phyloP scores from a whole-genome alignment of 2,113 vertebrate genomes.

The Ptyas mucosa region DNA sequence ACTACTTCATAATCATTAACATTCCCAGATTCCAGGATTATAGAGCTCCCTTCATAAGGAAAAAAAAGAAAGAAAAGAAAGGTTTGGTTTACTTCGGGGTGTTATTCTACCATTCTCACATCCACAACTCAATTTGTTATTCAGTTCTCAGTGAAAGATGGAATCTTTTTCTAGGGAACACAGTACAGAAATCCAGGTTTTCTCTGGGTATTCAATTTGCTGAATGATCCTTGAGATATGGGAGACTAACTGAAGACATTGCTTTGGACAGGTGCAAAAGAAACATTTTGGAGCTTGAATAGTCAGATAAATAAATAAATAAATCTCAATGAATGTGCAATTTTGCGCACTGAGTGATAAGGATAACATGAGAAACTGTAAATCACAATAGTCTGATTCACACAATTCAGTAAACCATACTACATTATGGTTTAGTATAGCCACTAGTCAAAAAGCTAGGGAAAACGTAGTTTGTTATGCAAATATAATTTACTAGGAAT shows the following conservation, averaged over 20 bases:
- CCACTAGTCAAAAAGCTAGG: neutral
- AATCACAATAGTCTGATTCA: neutral
- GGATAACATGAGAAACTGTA: neutral
- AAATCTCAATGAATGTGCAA: neutral
- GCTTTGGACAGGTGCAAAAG: too few species aligned
- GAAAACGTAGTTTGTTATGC: neutral
- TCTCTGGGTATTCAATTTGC: neutral
- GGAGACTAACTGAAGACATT: too few species aligned
- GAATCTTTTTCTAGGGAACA: neutral
- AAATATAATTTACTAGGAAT: neutral
- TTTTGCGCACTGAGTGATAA: neutral
- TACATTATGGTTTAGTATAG: neutral
- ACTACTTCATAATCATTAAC: slow-evolving; percentile 60
- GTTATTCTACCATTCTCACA: neutral
- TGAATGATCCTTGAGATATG: neutral
- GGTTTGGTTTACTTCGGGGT: neutral
- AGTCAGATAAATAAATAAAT: neutral
- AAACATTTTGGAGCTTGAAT: neutral
- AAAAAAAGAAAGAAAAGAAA: neutral
- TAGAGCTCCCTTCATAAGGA: neutral
- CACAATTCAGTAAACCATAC: neutral
- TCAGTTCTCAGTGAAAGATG: neutral
- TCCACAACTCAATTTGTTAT: neutral
- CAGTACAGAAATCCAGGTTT: neutral
- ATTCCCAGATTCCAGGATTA: slow-evolving; percentile 13